These are phyloP conservation scores for Apis dorsata DNA, from an alignment of 1,140 invertebrate genomes.

Conservation along the genomic window DNA sequence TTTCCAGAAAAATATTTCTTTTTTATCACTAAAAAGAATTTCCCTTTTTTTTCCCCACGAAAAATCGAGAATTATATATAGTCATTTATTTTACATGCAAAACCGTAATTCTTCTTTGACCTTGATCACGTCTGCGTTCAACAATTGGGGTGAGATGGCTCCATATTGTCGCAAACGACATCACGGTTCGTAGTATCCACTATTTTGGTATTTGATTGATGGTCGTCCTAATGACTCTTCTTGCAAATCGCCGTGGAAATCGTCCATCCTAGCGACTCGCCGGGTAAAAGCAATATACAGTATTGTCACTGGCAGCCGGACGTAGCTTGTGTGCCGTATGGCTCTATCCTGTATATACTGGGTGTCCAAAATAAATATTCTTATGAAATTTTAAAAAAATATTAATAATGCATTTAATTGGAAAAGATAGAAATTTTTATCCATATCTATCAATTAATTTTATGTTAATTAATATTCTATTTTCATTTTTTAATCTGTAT, in stretches of 20 bases:
- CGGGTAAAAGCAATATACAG: conserved; percentile 36
- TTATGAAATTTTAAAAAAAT: background rate
- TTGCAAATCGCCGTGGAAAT: conserved; percentile 47
- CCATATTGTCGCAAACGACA: background rate
- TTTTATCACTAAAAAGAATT: background rate
- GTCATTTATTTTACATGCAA: background rate
- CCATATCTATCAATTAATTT: no score
- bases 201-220: conserved; percentile 47
- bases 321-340: conserved; percentile 7
- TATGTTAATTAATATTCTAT: no score
- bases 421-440: background rate
- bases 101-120: background rate
- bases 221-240: conserved; percentile 46
- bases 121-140: background rate
- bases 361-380: conserved; percentile 4
- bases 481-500: no score
- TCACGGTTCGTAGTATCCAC: background rate
- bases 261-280: conserved; percentile 21
- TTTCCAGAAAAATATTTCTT: no score
- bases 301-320: conserved; percentile 36
- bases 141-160: background rate
- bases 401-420: background rate
- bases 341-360: conserved; percentile 11
- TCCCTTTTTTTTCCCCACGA: background rate
- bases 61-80: background rate